Conservation (phyloP, 92 coral and sea anemone species). For the Pocillopora grandis region DNA sequence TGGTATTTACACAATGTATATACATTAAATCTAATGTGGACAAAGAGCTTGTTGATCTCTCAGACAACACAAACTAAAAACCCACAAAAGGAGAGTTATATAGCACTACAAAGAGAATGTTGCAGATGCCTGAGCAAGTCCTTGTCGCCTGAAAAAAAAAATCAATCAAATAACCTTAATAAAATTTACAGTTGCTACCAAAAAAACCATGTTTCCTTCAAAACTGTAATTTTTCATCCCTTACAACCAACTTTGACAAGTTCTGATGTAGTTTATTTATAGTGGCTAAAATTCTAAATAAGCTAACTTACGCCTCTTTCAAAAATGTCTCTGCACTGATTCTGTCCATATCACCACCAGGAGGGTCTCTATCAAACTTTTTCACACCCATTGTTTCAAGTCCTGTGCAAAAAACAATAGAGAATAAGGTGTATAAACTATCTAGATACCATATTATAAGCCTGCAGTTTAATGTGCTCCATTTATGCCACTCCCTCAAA, state of each 20-base stretch:
- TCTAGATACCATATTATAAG: too few species aligned
- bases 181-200: neutral
- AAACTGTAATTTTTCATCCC: too few species aligned
- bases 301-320: constrained; percentile 88
- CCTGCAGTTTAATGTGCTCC: too few species aligned
- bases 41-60: neutral
- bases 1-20: constrained; percentile 8
- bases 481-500: too few species aligned
- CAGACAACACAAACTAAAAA: constrained; percentile 1
- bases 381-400: constrained; percentile 83
- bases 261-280: too few species aligned
- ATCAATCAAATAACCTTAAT: neutral
- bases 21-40: neutral
- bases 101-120: constrained; percentile 62
- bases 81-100: neutral
- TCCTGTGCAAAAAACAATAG: constrained; percentile 43
- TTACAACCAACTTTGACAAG: too few species aligned
- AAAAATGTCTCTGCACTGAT: constrained; percentile 80
- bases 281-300: neutral
- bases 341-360: constrained; percentile 84
- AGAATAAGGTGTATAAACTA: neutral
- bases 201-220: neutral
- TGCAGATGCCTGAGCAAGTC: constrained; percentile 84
- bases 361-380: constrained; percentile 71
- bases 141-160: constrained; percentile 73